A percentile compares a stretch with the other conserved stretches of the same genome.
Evolutionary conservation across 64 coral and sea anemone genomes (phyloP).

Genomic region (Hydrozoanthus tunicans): DNA sequence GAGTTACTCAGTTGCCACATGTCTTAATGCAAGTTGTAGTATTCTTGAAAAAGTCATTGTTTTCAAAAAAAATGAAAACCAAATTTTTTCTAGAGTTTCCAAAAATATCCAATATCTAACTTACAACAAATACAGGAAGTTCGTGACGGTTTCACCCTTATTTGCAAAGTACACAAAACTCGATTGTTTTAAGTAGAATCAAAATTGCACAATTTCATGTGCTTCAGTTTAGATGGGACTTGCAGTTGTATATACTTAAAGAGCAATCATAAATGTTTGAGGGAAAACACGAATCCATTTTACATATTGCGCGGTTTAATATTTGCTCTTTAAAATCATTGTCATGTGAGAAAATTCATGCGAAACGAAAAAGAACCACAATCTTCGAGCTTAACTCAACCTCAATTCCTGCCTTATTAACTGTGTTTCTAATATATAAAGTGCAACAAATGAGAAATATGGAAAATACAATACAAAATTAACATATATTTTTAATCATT

Average conservation of each 20-base stretch:
- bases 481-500: background rate
- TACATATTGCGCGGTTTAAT: background rate
- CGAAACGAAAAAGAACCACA: constrained; percentile 1
- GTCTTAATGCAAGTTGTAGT: background rate
- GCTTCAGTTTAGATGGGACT: background rate
- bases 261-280: background rate
- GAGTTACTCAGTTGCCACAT: constrained; percentile 18
- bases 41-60: background rate
- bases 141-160: background rate
- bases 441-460: background rate
- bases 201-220: constrained; percentile 57
- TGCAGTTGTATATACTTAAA: background rate
- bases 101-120: background rate
- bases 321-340: background rate
- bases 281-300: background rate
- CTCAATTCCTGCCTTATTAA: background rate
- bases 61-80: background rate
- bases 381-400: background rate
- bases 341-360: background rate
- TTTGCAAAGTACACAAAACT: background rate
- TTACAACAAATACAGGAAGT: background rate
- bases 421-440: background rate
- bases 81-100: background rate
- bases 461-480: background rate
- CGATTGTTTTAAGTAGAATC: background rate